Conservation (phyloP, 2,113 vertebrate species). For the Cyanocitta stelleri region DNA sequence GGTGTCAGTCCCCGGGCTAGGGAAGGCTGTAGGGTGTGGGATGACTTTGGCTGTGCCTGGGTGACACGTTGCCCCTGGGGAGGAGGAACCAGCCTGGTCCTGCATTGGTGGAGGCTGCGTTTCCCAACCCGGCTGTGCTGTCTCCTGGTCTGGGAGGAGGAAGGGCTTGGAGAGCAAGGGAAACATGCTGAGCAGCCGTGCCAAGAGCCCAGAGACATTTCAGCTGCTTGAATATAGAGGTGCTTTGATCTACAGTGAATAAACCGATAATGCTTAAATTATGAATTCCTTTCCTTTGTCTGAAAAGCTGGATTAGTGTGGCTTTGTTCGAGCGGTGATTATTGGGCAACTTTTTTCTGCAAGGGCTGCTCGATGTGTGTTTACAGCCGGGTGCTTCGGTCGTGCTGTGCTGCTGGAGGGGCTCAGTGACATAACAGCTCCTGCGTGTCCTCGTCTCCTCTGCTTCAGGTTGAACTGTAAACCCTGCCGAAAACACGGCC, state of each 20-base stretch:
- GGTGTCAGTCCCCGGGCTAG: rapidly evolving
- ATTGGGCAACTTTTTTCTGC: not conserved
- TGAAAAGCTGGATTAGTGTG: not conserved
- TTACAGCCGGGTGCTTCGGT: not conserved
- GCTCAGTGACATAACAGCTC: not conserved
- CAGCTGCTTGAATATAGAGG: not conserved
- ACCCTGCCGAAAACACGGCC: not conserved
- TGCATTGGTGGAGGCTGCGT: not conserved
- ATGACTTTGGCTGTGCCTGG: not conserved
- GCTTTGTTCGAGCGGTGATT: not conserved
- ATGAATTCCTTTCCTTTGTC: slow-evolving; percentile 13
- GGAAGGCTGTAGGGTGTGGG: not conserved
- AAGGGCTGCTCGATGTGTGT: not conserved
- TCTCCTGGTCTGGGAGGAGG: not conserved
- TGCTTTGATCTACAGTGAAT: slow-evolving; percentile 32
- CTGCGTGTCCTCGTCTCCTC: rapidly evolving
- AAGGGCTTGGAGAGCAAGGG: not conserved
- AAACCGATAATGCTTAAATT: slow-evolving; percentile 18
- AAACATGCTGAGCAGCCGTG: not conserved
- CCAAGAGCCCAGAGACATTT: not conserved
- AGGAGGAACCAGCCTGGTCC: not conserved
- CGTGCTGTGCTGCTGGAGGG: not conserved
- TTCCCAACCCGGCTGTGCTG: not conserved
- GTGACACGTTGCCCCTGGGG: not conserved
- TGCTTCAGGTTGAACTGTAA: not conserved